Evolutionary conservation across 2,113 vertebrate species (phyloP).

Genomic region (Amblyopsis rosae): DNA sequence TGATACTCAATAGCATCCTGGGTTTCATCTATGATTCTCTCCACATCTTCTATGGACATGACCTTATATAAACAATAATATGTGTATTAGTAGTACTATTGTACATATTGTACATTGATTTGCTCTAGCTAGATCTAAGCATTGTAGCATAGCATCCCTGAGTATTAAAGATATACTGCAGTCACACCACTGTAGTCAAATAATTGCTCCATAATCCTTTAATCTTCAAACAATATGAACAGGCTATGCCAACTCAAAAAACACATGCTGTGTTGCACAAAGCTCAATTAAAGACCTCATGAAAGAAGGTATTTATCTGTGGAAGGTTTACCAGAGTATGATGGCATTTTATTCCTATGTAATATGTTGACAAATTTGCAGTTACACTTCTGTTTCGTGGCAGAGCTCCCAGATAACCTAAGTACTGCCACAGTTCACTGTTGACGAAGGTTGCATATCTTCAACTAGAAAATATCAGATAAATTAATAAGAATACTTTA

Average conservation of each 20-base stretch:
- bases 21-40: slow-evolving; percentile 93
- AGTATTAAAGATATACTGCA: slow-evolving; percentile 34
- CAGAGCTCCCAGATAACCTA: too few relatives aligned
- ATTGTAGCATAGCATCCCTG: background rate
- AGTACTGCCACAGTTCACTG: too few relatives aligned
- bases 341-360: background rate
- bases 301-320: slow-evolving; percentile 22
- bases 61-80: slow-evolving; percentile 74
- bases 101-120: too few relatives aligned
- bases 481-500: slow-evolving; percentile 36
- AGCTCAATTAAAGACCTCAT: slow-evolving; percentile 18
- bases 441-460: background rate
- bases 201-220: slow-evolving; percentile 68
- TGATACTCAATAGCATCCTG: slow-evolving; percentile 93
- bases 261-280: slow-evolving; percentile 15
- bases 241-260: slow-evolving; percentile 45
- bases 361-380: background rate
- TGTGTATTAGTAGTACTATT: background rate
- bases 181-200: slow-evolving; percentile 50
- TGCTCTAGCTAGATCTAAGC: slow-evolving; percentile 17
- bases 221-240: slow-evolving; percentile 69
- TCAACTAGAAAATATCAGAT: background rate
- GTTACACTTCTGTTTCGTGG: too few relatives aligned
- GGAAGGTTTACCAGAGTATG: slow-evolving; percentile 18
- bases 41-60: slow-evolving; percentile 92